These are phyloP conservation scores for Margaritifera margaritifera DNA, from an alignment of 2,888 invertebrate species.

Conservation along the genomic window DNA sequence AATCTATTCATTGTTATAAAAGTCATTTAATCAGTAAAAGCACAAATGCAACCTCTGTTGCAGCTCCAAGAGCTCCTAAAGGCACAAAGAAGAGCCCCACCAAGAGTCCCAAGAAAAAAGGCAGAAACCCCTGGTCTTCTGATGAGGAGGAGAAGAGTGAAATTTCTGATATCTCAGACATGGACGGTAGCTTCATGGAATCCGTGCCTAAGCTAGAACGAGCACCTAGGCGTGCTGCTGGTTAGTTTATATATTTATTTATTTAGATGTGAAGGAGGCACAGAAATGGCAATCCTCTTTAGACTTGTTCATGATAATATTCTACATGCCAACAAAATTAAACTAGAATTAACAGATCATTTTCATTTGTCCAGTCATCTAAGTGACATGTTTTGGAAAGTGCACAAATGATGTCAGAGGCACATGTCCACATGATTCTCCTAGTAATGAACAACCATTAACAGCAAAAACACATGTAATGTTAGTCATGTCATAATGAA, in stretches of 20 bases:
- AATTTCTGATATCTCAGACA: slow-evolving; percentile 30
- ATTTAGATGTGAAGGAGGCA: too few species aligned
- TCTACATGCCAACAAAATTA: too few species aligned
- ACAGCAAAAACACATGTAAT: too few species aligned
- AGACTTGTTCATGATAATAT: too few species aligned
- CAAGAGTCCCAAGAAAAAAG: slow-evolving; percentile 42
- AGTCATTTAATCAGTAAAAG: too few species aligned
- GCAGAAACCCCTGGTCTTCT: slow-evolving; percentile 68
- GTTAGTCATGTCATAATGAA: too few species aligned
- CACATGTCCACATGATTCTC: neutral
- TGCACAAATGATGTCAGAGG: slow-evolving; percentile 4
- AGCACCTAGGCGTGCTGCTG: slow-evolving; percentile 16
- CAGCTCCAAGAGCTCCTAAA: neutral
- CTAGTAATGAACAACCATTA: neutral
- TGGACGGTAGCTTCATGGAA: slow-evolving; percentile 49
- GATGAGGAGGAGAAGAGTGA: slow-evolving; percentile 41
- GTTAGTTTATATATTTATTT: slow-evolving; percentile 7
- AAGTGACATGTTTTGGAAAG: neutral
- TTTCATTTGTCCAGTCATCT: neutral
- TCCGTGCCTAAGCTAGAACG: slow-evolving; percentile 15
- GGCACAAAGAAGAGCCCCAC: neutral
- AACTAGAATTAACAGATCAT: neutral
- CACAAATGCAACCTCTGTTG: too few species aligned
- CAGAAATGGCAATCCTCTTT: too few species aligned
- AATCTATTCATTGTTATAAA: too few species aligned